Conservation (phyloP, 64 coral and sea anemone species). For the Acropora tenuis region DNA sequence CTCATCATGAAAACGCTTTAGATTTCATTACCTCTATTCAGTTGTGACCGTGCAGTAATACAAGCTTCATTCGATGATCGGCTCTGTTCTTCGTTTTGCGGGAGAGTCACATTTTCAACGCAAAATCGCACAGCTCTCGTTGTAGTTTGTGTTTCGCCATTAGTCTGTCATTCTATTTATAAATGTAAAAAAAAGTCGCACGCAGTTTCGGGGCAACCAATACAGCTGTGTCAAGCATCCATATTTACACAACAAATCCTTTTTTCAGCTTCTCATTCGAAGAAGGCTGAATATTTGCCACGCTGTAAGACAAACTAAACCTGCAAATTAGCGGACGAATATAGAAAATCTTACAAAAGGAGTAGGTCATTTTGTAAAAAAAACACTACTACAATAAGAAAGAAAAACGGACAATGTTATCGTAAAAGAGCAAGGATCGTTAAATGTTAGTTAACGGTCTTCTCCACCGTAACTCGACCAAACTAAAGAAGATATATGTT, state of each 20-base stretch:
- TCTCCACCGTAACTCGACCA: no score
- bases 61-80: not conserved
- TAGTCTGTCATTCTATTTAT: not conserved
- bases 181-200: not conserved
- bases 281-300: not conserved
- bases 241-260: not conserved
- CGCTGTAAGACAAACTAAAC: not conserved
- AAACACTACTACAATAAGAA: not conserved
- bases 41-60: not conserved
- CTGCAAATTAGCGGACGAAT: not conserved
- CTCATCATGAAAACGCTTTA: not conserved
- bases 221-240: slow-evolving; percentile 48
- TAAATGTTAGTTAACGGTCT: no score
- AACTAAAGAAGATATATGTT: no score
- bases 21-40: not conserved
- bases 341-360: not conserved
- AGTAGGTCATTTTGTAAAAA: not conserved
- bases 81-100: not conserved
- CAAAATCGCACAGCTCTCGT: not conserved
- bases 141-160: not conserved
- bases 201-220: slow-evolving; percentile 3
- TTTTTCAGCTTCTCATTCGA: not conserved
- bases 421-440: not conserved
- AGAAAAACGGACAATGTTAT: not conserved
- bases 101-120: not conserved